These are phyloP conservation scores for Pandemis heparana DNA, from an alignment of 2,888 invertebrate species.

Conservation along the genomic window DNA sequence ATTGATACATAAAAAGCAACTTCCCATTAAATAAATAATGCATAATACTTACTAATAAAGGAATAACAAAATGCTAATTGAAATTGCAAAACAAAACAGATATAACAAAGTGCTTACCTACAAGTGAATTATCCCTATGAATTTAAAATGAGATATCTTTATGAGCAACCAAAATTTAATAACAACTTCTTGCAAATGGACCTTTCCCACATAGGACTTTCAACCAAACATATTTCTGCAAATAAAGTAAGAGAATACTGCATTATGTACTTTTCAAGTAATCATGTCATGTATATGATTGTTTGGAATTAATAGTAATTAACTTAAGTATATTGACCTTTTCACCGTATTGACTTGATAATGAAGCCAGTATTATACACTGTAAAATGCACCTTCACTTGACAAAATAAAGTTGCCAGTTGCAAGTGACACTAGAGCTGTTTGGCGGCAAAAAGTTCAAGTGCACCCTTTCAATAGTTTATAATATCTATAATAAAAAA, in stretches of 20 bases:
- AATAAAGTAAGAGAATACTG: neutral
- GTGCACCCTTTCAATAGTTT: neutral
- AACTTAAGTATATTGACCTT: too few species aligned
- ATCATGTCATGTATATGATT: neutral
- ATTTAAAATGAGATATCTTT: neutral
- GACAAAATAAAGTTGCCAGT: too few species aligned
- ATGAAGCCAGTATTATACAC: too few species aligned
- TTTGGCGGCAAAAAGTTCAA: neutral
- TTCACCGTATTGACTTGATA: too few species aligned
- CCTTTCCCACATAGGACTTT: neutral
- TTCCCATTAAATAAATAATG: neutral
- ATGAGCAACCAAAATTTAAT: neutral
- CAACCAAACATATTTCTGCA: neutral
- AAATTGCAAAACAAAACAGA: neutral
- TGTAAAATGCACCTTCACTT: too few species aligned
- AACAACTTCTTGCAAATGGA: slow-evolving; percentile 1
- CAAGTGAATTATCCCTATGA: neutral
- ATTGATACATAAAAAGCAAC: neutral
- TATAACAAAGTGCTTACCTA: neutral
- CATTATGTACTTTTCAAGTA: too few species aligned
- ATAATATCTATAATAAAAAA: neutral
- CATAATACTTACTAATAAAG: neutral
- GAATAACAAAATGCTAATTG: neutral
- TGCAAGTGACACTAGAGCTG: too few species aligned
- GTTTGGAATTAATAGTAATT: neutral